phyloP scores from a whole-genome alignment of 2,888 invertebrate species.

The Thalpophila matura region DNA sequence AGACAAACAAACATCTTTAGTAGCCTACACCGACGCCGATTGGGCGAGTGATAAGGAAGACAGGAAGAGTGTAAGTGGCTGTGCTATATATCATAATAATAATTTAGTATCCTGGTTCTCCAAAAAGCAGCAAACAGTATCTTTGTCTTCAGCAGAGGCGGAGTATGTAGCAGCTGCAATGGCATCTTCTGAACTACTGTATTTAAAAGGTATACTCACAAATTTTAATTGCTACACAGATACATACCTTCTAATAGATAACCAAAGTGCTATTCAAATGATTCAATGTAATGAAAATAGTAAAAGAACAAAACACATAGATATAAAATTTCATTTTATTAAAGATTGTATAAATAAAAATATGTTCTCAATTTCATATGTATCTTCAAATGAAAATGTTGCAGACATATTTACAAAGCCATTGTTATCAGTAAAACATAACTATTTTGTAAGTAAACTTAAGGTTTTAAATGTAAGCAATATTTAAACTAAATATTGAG shows the following conservation, averaged over 20 bases:
- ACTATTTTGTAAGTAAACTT: slow-evolving; percentile 1
- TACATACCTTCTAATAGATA: not conserved
- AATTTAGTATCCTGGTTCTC: not conserved
- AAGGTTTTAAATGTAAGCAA: too few species aligned
- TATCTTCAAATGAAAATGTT: too few species aligned
- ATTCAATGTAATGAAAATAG: too few species aligned
- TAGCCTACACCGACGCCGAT: not conserved
- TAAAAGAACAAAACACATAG: too few species aligned
- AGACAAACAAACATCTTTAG: not conserved
- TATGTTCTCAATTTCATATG: too few species aligned
- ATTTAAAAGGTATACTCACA: slow-evolving; percentile 1
- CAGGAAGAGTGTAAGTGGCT: slow-evolving; percentile 3
- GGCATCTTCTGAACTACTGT: not conserved
- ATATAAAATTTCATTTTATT: too few species aligned
- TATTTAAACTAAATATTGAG: too few species aligned
- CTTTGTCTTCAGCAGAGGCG: not conserved
- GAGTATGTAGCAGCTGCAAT: slow-evolving; percentile 1
- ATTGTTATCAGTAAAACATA: not conserved
- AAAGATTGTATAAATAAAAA: too few species aligned
- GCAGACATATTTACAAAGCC: too few species aligned
- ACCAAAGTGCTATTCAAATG: slow-evolving; percentile 1
- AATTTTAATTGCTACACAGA: not conserved
- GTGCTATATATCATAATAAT: slow-evolving; percentile 1
- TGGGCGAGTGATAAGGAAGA: not conserved
- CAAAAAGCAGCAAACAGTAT: too few species aligned